phyloP scores from a whole-genome alignment of 2,797 vertebrate species.

The Melanotaenia trifasciata region DNA sequence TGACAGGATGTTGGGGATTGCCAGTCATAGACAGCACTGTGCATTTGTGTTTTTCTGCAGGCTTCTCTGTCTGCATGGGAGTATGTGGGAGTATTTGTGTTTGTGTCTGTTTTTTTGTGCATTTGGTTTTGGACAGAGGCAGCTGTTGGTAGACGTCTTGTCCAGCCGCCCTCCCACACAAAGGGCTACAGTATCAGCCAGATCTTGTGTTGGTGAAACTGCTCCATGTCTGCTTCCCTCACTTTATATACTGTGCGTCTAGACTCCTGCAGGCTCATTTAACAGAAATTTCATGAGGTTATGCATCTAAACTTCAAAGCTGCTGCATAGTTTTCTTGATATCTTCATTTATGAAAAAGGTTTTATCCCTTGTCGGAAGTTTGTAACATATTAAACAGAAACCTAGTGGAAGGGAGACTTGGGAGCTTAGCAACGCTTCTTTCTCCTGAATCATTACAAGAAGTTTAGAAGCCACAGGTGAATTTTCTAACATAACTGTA shows the following conservation, averaged over 20 bases:
- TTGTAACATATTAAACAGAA: not conserved
- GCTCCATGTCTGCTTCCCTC: slow-evolving; percentile 68
- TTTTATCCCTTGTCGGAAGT: not conserved
- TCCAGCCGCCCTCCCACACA: slow-evolving; percentile 77
- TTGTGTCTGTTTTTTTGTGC: slow-evolving; percentile 41
- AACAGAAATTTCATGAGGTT: slow-evolving; percentile 28
- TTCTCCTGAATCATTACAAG: slow-evolving; percentile 38
- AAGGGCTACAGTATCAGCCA: slow-evolving; percentile 75
- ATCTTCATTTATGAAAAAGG: not conserved
- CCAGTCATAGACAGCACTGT: slow-evolving; percentile 51
- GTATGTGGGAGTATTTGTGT: slow-evolving; percentile 29
- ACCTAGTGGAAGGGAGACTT: not conserved
- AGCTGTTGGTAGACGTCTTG: slow-evolving; percentile 81
- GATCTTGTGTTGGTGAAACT: slow-evolving; percentile 62
- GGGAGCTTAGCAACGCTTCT: not conserved
- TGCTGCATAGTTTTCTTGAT: not conserved
- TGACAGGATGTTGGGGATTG: slow-evolving; percentile 73
- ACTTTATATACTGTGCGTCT: slow-evolving; percentile 26
- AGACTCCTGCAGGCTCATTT: slow-evolving; percentile 10
- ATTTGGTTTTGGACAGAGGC: slow-evolving; percentile 71
- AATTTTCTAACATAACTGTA: slow-evolving; percentile 15
- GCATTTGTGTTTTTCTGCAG: slow-evolving; percentile 53
- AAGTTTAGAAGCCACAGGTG: slow-evolving; percentile 39
- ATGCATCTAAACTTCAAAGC: slow-evolving; percentile 9
- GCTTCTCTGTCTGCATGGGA: slow-evolving; percentile 58